Evolutionary conservation across 2,888 invertebrate species (phyloP).

Genomic region (Litoditis marina): DNA sequence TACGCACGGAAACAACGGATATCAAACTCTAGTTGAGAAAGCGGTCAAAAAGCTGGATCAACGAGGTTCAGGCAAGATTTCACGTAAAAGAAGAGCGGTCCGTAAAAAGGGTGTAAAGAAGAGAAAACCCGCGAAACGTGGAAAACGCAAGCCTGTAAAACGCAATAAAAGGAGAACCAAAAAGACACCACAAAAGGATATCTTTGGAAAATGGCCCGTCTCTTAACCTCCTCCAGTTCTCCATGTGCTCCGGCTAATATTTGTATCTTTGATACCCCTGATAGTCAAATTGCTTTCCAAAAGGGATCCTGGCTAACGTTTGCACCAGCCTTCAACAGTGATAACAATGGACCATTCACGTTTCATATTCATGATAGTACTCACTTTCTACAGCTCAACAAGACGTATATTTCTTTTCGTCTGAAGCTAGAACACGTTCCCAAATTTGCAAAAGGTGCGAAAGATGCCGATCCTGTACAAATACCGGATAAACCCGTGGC

Average conservation of each 20-base stretch:
- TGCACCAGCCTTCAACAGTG: neutral
- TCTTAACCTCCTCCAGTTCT: neutral
- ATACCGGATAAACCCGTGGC: no score
- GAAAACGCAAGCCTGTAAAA: neutral
- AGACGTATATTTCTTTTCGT: neutral
- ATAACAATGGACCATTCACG: neutral
- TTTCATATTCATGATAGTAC: neutral
- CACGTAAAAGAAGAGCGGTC: neutral
- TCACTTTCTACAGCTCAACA: neutral
- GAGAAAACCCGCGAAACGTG: neutral
- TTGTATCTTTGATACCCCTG: neutral
- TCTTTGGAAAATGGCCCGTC: neutral
- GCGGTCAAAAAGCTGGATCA: conserved; percentile 8
- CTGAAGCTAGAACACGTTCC: no score
- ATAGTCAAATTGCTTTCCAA: neutral
- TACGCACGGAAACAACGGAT: conserved; percentile 2
- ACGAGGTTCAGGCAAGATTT: neutral
- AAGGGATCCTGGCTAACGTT: neutral
- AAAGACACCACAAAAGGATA: neutral
- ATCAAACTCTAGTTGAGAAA: conserved; percentile 4
- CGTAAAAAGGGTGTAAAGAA: neutral
- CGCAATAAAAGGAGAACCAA: neutral
- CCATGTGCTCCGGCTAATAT: neutral
- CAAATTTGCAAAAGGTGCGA: no score
- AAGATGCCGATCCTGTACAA: no score